A percentile compares a stretch with the other conserved stretches of the same genome.
Evolutionary conservation across 2,113 vertebrate species (phyloP).

Genomic region (Mugil cephalus): DNA sequence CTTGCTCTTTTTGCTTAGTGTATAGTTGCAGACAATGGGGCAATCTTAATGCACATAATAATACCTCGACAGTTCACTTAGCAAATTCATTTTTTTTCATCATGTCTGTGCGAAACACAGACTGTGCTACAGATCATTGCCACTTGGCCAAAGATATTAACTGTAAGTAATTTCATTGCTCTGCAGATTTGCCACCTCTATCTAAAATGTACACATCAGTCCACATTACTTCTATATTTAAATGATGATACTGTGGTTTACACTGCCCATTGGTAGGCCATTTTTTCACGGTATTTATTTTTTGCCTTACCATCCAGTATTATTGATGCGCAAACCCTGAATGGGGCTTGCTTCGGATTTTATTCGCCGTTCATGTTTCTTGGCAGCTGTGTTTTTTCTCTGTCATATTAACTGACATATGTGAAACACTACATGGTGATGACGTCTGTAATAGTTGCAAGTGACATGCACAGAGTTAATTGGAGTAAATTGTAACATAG

Average conservation of each 20-base stretch:
- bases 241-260: constrained; percentile 25
- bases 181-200: constrained; percentile 30
- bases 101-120: constrained; percentile 35
- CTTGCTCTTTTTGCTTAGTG: constrained; percentile 4
- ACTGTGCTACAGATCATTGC: constrained; percentile 33
- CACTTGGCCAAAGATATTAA: constrained; percentile 58
- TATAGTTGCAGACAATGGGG: neutral
- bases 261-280: neutral
- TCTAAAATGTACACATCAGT: constrained; percentile 8
- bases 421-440: constrained; percentile 26
- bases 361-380: constrained; percentile 30
- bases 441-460: neutral
- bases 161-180: constrained; percentile 30
- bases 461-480: constrained; percentile 18
- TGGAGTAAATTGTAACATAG: constrained; percentile 14
- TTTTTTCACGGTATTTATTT: constrained; percentile 31
- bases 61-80: constrained; percentile 26
- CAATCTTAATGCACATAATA: constrained; percentile 27
- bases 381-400: constrained; percentile 62
- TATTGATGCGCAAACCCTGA: constrained; percentile 21
- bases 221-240: constrained; percentile 21
- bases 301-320: constrained; percentile 59
- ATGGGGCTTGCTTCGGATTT: constrained; percentile 14
- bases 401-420: constrained; percentile 32
- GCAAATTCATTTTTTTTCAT: constrained; percentile 15